Conservation (phyloP, 1,140 invertebrate genomes). For the Caenorhabditis briggsae region DNA sequence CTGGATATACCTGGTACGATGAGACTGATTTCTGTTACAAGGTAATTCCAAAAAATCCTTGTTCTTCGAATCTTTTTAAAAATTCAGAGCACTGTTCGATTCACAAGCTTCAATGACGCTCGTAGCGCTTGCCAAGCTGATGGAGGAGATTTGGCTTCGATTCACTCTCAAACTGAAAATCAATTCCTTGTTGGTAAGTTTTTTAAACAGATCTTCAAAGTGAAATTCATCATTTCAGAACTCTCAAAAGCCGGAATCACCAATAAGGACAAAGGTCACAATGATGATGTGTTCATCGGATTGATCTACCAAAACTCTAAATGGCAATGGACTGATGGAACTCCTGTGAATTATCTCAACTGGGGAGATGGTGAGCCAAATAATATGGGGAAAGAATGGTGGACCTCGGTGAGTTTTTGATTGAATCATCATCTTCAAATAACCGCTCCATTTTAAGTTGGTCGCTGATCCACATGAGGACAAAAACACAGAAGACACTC, state of each 20-base stretch:
- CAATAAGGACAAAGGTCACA: constrained; percentile 27
- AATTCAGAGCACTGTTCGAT: constrained; percentile 39
- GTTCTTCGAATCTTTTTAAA: too few relatives aligned
- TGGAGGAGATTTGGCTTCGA: constrained; percentile 41
- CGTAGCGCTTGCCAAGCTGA: constrained; percentile 49
- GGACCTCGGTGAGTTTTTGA: constrained; percentile 26
- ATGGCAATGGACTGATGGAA: constrained; percentile 53
- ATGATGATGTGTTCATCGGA: constrained; percentile 44
- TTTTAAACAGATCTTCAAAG: not conserved
- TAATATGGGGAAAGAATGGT: constrained; percentile 35
- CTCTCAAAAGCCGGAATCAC: constrained; percentile 39
- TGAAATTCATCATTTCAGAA: not conserved
- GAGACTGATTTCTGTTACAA: constrained; percentile 43
- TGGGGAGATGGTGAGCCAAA: constrained; percentile 48
- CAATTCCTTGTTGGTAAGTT: constrained; percentile 42
- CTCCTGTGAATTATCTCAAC: not conserved
- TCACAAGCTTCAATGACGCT: constrained; percentile 42
- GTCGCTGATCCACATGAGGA: constrained; percentile 50
- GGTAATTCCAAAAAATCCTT: too few relatives aligned
- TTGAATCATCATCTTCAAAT: too few relatives aligned
- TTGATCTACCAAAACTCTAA: constrained; percentile 44
- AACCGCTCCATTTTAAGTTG: not conserved
- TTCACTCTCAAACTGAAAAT: constrained; percentile 27
- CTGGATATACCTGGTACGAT: constrained; percentile 51
- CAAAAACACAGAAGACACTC: constrained; percentile 43